Conservation (phyloP, 2,797 vertebrate genomes). For the Tinamus major region DNA sequence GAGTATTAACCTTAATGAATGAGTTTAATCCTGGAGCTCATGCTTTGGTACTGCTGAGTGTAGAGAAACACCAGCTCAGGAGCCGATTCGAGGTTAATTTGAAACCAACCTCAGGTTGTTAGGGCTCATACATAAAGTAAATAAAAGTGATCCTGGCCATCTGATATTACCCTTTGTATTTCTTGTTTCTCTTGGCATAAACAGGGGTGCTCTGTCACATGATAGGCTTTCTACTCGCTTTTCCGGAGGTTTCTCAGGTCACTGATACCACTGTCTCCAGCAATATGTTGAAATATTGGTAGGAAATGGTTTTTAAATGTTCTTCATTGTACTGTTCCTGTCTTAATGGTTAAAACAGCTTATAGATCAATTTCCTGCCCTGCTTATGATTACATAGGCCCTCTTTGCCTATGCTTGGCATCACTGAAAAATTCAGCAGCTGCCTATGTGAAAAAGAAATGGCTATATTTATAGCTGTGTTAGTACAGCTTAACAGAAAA, state of each 20-base stretch:
- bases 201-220: background rate
- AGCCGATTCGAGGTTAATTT: background rate
- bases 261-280: background rate
- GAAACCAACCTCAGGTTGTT: constrained; percentile 13
- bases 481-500: background rate
- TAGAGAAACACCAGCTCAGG: background rate
- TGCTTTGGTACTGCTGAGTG: background rate
- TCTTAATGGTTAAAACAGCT: background rate
- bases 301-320: background rate
- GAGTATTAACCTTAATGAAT: background rate
- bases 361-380: background rate
- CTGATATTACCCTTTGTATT: constrained; percentile 21
- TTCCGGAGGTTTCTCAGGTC: background rate
- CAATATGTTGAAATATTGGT: background rate
- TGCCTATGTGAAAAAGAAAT: background rate
- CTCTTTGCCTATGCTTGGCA: background rate
- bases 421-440: background rate
- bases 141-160: constrained; percentile 16
- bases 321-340: background rate
- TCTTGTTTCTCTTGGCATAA: constrained; percentile 11
- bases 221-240: constrained; percentile 11
- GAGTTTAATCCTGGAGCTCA: background rate
- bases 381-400: background rate
- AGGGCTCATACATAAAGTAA: constrained; percentile 27
- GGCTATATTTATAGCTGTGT: background rate